Conservation (phyloP, 2,113 vertebrate genomes). For the Gnathonemus echidnorhynchus region DNA sequence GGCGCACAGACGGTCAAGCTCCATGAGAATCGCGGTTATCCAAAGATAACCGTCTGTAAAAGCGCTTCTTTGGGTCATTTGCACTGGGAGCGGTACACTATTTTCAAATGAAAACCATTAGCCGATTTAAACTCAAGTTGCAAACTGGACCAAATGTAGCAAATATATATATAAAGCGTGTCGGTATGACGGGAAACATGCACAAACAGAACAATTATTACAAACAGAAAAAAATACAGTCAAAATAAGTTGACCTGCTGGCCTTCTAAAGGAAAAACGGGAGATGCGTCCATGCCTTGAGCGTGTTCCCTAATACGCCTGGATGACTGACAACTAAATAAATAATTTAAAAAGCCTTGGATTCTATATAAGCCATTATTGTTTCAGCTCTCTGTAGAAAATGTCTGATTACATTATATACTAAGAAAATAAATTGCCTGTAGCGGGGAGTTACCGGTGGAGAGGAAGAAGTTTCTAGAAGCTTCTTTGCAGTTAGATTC, state of each 20-base stretch:
- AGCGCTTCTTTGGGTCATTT: neutral
- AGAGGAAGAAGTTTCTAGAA: neutral
- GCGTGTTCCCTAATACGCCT: neutral
- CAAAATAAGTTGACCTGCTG: neutral
- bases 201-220: neutral
- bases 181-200: neutral
- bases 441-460: neutral
- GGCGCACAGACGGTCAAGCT: neutral
- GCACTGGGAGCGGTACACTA: neutral
- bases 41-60: neutral
- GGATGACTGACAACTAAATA: neutral
- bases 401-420: neutral
- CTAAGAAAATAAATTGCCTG: neutral
- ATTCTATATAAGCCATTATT: neutral
- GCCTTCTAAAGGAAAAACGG: neutral
- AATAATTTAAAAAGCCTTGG: neutral
- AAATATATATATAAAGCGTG: neutral
- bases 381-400: neutral
- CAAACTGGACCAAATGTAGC: neutral
- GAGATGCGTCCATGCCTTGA: neutral
- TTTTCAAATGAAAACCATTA: neutral
- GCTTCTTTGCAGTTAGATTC: neutral
- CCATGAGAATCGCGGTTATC: too few relatives aligned
- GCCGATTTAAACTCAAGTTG: neutral
- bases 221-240: neutral